Percentiles rank a stretch among this genome's conserved stretches.
phyloP scores from a whole-genome alignment of 2,797 vertebrate genomes.

The Mus spretus region DNA sequence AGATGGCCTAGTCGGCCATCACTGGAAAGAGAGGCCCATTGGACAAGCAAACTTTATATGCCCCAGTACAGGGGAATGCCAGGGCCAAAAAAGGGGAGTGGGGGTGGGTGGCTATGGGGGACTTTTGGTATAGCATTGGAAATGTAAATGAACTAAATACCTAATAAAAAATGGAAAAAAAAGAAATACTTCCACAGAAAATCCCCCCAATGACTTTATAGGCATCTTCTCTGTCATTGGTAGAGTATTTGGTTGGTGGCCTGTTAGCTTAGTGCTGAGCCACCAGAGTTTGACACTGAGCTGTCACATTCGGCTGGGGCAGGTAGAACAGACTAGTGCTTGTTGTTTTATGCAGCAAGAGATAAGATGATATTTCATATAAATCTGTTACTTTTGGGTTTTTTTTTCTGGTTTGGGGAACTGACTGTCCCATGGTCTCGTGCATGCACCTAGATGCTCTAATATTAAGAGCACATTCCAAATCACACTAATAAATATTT shows the following conservation, averaged over 20 bases:
- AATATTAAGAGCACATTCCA: neutral
- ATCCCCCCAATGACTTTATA: neutral
- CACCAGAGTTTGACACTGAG: neutral
- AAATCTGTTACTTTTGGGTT: neutral
- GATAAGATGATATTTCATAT: neutral
- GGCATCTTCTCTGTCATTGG: neutral
- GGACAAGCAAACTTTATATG: no score
- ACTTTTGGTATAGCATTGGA: no score
- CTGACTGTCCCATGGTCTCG: neutral
- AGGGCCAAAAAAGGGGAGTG: no score
- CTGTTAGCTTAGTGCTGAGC: neutral
- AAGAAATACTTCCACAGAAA: neutral
- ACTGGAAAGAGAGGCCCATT: no score
- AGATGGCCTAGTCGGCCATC: no score
- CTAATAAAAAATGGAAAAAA: no score
- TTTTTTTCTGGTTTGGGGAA: neutral
- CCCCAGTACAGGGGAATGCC: no score
- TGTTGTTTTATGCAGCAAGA: neutral
- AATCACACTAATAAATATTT: no score
- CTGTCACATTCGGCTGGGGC: neutral
- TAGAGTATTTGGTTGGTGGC: neutral
- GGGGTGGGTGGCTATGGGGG: no score
- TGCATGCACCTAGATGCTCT: neutral
- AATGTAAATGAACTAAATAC: no score
- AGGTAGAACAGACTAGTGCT: neutral